Conservation (phyloP, 2,797 vertebrate species). For the Myotis planiceps region DNA sequence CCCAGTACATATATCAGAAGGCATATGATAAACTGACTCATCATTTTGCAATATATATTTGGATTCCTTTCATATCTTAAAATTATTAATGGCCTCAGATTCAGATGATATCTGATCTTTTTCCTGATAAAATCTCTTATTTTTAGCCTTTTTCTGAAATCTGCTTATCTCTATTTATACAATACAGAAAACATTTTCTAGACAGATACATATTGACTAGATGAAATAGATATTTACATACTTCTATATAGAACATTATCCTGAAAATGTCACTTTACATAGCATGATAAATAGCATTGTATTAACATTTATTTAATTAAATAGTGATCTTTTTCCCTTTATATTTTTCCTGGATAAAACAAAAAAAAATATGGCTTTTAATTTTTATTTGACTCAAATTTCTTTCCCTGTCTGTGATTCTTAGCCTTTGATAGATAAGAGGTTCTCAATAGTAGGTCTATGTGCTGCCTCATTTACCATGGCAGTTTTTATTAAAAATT, state of each 20-base stretch:
- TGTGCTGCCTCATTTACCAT: not conserved
- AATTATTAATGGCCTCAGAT: not conserved
- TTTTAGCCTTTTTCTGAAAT: not conserved
- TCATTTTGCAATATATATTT: not conserved
- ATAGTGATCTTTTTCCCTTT: not conserved
- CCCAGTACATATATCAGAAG: not conserved
- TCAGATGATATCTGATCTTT: not conserved
- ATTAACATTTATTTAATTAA: not conserved
- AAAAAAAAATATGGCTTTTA: not conserved
- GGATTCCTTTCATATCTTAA: not conserved
- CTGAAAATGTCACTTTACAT: not conserved
- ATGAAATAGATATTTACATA: not conserved
- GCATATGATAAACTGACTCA: not conserved
- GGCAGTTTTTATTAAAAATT: conserved; percentile 48
- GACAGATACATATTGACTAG: not conserved
- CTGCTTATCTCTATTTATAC: not conserved
- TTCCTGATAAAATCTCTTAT: not conserved
- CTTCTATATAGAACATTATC: not conserved
- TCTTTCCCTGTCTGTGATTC: not conserved
- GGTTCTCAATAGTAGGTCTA: not conserved
- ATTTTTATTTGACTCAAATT: not conserved
- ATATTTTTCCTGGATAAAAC: not conserved
- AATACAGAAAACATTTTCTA: not conserved
- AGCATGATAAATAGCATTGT: not conserved
- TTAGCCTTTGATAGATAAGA: not conserved